Evolutionary conservation across 2,113 vertebrate genomes (phyloP).

Genomic region (Pachypanchax playfairii): DNA sequence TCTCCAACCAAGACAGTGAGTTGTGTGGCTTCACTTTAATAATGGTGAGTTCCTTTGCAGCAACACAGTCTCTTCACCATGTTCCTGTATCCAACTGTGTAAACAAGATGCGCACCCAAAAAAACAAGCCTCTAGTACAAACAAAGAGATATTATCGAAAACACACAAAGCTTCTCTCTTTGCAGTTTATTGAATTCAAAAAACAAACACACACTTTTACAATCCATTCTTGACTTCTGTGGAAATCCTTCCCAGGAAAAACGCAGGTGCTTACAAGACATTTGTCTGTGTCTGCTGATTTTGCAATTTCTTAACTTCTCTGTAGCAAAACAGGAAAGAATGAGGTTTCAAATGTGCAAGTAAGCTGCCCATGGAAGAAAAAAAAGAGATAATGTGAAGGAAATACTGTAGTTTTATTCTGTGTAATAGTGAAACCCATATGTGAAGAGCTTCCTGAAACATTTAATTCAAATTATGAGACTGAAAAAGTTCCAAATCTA

Average conservation of each 20-base stretch:
- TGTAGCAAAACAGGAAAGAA: constrained; percentile 6
- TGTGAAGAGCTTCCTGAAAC: not conserved
- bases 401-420: not conserved
- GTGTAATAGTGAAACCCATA: not conserved
- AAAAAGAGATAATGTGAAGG: constrained; percentile 8
- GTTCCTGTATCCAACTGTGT: not conserved
- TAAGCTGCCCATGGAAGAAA: constrained; percentile 8
- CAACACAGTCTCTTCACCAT: constrained; percentile 10
- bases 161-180: constrained; percentile 1
- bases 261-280: not conserved
- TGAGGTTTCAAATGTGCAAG: constrained; percentile 8
- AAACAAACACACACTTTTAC: not conserved
- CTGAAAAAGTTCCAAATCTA: too few relatives aligned
- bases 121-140: constrained; percentile 6
- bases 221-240: not conserved
- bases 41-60: constrained; percentile 1
- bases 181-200: constrained; percentile 1
- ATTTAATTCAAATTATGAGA: too few relatives aligned
- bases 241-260: not conserved
- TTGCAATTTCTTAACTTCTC: not conserved
- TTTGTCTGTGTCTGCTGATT: constrained; percentile 22
- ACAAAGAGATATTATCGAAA: constrained; percentile 1
- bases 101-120: not conserved
- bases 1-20: constrained; percentile 32
- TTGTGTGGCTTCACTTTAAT: constrained; percentile 23